phyloP scores from a whole-genome alignment of 2,797 vertebrate genomes.

The Eulemur mongoz region DNA sequence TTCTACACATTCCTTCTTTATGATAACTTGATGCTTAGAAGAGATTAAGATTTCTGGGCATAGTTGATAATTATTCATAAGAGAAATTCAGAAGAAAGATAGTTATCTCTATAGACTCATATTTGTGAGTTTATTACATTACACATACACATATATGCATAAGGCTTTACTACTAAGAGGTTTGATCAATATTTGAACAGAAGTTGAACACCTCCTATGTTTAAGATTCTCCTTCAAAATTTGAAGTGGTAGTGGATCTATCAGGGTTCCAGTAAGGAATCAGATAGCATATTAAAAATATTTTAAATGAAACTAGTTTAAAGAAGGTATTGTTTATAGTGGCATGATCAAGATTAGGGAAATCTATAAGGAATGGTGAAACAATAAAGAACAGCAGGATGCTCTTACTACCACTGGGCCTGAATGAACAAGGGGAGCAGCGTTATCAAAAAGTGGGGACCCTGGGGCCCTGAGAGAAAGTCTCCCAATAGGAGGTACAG shows the following conservation, averaged over 20 bases:
- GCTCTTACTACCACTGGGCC: background rate
- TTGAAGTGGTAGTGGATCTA: background rate
- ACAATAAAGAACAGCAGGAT: background rate
- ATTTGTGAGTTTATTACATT: constrained; percentile 19
- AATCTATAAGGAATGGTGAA: background rate
- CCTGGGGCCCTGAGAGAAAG: background rate
- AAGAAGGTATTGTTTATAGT: constrained; percentile 14
- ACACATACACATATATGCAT: constrained; percentile 23
- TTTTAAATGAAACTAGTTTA: constrained; percentile 26
- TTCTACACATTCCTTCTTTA: background rate
- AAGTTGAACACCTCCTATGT: background rate
- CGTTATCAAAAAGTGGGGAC: background rate
- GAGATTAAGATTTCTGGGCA: constrained; percentile 52
- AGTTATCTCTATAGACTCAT: constrained; percentile 16
- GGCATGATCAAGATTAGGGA: background rate
- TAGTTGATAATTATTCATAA: constrained; percentile 33
- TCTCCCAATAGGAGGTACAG: background rate
- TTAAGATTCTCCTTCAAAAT: constrained; percentile 44
- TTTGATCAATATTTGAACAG: constrained; percentile 17
- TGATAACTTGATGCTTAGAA: constrained; percentile 39
- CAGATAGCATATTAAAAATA: constrained; percentile 26
- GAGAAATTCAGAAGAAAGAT: constrained; percentile 51
- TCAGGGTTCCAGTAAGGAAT: constrained; percentile 48
- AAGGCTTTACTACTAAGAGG: background rate
- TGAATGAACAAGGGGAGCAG: background rate